Evolutionary conservation across 2,797 vertebrate genomes (phyloP).

Genomic region (Neosalanx taihuensis): DNA sequence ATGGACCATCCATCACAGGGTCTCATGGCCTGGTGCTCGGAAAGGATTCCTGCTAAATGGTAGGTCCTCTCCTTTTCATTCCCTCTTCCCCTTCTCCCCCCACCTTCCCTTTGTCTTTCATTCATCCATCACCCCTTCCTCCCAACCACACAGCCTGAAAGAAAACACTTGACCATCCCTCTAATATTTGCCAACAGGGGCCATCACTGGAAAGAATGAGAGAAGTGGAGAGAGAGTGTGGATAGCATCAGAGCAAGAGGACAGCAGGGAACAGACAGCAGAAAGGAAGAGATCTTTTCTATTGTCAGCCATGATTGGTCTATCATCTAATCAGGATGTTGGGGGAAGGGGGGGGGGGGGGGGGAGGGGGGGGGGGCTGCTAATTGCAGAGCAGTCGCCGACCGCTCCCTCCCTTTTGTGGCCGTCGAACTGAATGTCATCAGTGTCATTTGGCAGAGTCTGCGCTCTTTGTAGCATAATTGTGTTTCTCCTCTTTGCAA

Average conservation of each 20-base stretch:
- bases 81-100: too few relatives aligned
- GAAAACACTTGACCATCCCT: background rate
- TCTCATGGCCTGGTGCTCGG: background rate
- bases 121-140: background rate
- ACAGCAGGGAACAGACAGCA: background rate
- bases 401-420: background rate
- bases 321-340: background rate
- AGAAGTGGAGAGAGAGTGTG: background rate
- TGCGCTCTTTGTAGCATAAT: background rate
- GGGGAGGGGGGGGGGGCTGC: too few relatives aligned
- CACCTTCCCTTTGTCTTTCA: background rate
- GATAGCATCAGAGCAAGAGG: background rate
- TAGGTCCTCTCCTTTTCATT: background rate
- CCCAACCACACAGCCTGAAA: background rate
- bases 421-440: background rate
- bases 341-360: too few relatives aligned
- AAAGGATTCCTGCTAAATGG: background rate
- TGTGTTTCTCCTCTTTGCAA: background rate
- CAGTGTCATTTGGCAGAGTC: background rate
- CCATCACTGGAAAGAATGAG: background rate
- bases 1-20: conserved; percentile 7
- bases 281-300: background rate
- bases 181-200: background rate
- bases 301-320: background rate
- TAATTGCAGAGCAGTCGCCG: background rate